Percentiles rank a stretch among this genome's conserved stretches.
Evolutionary conservation across 2,797 vertebrate species (phyloP).

Genomic region (Onychomys arenicola): DNA sequence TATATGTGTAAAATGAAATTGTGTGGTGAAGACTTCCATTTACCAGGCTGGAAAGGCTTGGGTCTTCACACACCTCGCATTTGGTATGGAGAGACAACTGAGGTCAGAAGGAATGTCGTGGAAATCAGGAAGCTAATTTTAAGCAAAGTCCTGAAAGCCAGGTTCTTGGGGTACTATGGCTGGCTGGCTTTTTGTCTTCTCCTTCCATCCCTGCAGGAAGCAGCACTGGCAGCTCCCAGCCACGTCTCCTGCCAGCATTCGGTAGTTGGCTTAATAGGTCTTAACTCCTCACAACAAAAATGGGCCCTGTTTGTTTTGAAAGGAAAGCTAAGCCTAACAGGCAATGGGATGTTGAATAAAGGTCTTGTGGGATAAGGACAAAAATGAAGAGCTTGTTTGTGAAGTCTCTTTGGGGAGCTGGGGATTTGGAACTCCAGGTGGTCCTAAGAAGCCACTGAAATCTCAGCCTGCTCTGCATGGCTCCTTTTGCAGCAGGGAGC

Average conservation of each 20-base stretch:
- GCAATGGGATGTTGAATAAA: conserved; percentile 60
- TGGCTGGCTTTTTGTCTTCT: neutral
- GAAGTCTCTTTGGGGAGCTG: conserved; percentile 29
- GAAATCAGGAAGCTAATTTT: neutral
- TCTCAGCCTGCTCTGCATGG: neutral
- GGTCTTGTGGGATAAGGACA: conserved; percentile 45
- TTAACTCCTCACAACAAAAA: conserved; percentile 69
- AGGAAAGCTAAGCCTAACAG: conserved; percentile 34
- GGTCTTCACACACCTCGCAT: neutral
- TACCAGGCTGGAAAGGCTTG: neutral
- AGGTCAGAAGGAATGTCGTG: neutral
- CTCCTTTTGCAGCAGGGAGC: neutral
- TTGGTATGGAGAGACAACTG: neutral
- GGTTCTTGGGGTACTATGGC: neutral
- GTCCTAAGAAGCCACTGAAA: conserved; percentile 21
- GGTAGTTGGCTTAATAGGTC: conserved; percentile 49
- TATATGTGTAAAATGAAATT: neutral
- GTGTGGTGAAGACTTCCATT: neutral
- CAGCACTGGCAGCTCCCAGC: neutral
- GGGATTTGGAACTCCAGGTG: conserved; percentile 50
- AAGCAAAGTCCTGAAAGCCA: neutral
- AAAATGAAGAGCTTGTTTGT: conserved; percentile 52
- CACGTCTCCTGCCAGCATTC: neutral
- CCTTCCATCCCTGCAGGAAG: neutral
- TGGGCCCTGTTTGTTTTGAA: conserved; percentile 68